Evolutionary conservation across 2,888 invertebrate species (phyloP), one percentile per base, ranked within the genome.

Genomic region (Ochropleura plecta): DNA sequence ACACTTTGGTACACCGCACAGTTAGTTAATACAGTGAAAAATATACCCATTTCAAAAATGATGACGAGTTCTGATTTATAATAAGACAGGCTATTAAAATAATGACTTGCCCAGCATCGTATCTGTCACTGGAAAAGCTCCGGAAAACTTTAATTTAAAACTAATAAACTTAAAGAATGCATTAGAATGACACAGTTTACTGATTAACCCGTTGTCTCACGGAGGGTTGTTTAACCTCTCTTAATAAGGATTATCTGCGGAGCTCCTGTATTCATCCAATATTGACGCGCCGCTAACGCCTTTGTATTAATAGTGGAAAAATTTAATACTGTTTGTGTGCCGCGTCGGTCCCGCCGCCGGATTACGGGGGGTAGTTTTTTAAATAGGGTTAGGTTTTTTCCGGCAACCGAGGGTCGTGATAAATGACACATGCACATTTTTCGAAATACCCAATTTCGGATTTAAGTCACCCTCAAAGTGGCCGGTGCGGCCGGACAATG

Each of bases 391-490:
- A 95, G 92, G 91, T 91, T 95, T 94, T 95, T 95, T 93, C 93
- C 94, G 90, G 92, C 90, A 87, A 85, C 90, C 90, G 94, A 94
- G 96, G 95, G 95, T 94, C 92, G 95, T 96, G 96, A 96, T 96
- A 96, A 96, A 96, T 96, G 96, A 96, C 96, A 96, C 96, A 96
- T 96, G 96, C 96, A 96, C 96, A 96, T 96, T 96, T 95, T 96
- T 96, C 96, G 95, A 96, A 96, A 96, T 96, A 96, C 96, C 96
- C 96, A 96, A 96, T 96, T 96, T 96, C 95, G 96, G 96, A 96
- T 96, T 96, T 96, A 96, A 96, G 96, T 96, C 96, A 95, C 96
- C 96, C 96, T 82, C 95, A 96, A 96, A 96, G 96, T 96, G 95
- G 96, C 94, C 94, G 91, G 93, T 92, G 93, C 84, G 85, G 90